Evolutionary conservation across 2,888 invertebrate genomes (phyloP).

Genomic region (Protonemura montana): DNA sequence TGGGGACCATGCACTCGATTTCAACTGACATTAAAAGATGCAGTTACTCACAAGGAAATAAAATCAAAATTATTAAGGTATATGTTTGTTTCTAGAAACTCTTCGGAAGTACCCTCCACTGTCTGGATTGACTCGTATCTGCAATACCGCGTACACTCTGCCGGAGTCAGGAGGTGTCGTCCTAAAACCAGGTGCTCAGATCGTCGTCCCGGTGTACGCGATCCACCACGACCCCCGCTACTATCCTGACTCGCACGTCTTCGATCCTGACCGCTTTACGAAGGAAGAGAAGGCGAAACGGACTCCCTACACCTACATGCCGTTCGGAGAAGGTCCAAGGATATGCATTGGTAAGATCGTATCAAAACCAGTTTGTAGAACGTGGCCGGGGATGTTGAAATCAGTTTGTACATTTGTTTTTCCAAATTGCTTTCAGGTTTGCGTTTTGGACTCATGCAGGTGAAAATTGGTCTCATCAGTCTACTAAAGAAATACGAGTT

Average conservation of each 20-base stretch:
- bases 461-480: background rate
- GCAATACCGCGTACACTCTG: conserved; percentile 56
- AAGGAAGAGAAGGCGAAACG: conserved; percentile 55
- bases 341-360: conserved; percentile 60
- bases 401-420: no score
- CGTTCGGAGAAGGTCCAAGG: conserved; percentile 62
- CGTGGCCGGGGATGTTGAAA: no score
- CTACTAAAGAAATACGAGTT: conserved; percentile 8
- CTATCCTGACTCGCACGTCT: conserved; percentile 60
- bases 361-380: no score
- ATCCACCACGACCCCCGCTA: conserved; percentile 60
- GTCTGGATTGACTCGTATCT: conserved; percentile 57
- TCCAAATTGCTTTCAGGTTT: conserved; percentile 1
- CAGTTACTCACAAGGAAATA: no score
- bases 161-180: conserved; percentile 56
- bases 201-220: conserved; percentile 57
- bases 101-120: conserved; percentile 61
- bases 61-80: no score
- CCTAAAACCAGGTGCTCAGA: conserved; percentile 56
- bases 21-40: no score
- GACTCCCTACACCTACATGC: conserved; percentile 57
- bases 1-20: no score
- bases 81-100: conserved; percentile 56
- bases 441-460: conserved; percentile 13
- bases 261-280: conserved; percentile 62